phyloP scores from a whole-genome alignment of 2,797 vertebrate species.

The Limosa lapponica region DNA sequence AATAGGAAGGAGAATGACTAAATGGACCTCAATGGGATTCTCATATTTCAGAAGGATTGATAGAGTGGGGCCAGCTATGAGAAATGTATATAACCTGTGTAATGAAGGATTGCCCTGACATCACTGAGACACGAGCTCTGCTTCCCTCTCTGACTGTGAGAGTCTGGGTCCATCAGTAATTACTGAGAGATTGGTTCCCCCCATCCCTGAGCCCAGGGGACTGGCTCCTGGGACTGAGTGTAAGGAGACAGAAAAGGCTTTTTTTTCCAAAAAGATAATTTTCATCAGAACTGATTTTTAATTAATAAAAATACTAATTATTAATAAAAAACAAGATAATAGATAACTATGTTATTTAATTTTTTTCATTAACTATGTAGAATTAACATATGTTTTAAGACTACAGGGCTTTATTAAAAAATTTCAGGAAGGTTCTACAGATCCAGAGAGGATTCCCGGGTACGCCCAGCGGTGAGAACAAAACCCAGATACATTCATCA shows the following conservation, averaged over 20 bases:
- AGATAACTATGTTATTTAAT: background rate
- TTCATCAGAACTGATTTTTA: background rate
- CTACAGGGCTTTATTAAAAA: background rate
- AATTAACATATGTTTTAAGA: background rate
- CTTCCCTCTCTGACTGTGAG: background rate
- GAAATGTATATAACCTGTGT: background rate
- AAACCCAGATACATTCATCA: background rate
- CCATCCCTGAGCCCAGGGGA: background rate
- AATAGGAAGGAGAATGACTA: background rate
- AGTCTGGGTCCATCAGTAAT: background rate
- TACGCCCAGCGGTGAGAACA: background rate
- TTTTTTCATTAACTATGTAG: background rate
- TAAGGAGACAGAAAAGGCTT: background rate
- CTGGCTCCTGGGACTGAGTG: rapidly evolving
- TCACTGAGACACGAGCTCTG: background rate
- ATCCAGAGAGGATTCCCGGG: background rate
- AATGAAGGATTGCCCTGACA: constrained; percentile 4
- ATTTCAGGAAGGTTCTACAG: background rate
- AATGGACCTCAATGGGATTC: background rate
- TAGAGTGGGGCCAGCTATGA: background rate
- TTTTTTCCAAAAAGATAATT: background rate
- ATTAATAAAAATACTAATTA: background rate
- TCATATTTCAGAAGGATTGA: constrained; percentile 40
- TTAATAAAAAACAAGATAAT: background rate
- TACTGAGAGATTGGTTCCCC: background rate